phyloP scores from a whole-genome alignment of 2,113 vertebrate species.

The Boleophthalmus pectinirostris region DNA sequence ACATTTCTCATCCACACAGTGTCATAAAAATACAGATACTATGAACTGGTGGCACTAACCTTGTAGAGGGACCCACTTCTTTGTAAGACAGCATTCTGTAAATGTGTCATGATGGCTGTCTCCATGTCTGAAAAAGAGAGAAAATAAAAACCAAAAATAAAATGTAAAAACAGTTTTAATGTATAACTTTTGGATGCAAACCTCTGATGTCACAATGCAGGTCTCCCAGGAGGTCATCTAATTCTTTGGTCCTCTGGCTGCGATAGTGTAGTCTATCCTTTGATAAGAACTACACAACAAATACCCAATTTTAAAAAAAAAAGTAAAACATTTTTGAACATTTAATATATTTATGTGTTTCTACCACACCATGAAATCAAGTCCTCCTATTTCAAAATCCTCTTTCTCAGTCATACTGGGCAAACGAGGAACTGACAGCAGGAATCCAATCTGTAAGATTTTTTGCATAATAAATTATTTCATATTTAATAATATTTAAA shows the following conservation, averaged over 20 bases:
- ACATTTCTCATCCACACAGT: too few relatives aligned
- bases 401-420: conserved; percentile 87
- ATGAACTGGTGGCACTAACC: conserved; percentile 23
- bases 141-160: background rate
- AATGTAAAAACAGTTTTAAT: background rate
- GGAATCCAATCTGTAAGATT: conserved; percentile 86
- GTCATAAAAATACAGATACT: too few relatives aligned
- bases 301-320: conserved; percentile 12
- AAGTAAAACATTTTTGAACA: background rate
- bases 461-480: background rate
- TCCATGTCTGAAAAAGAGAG: conserved; percentile 83
- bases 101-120: conserved; percentile 87
- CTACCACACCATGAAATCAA: conserved; percentile 88
- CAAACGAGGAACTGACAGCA: conserved; percentile 88
- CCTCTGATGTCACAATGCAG: conserved; percentile 90
- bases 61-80: conserved; percentile 82
- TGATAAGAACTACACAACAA: conserved; percentile 84
- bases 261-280: conserved; percentile 92
- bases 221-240: conserved; percentile 90
- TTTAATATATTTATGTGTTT: background rate
- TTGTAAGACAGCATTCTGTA: conserved; percentile 86
- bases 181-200: conserved; percentile 21
- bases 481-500: background rate
- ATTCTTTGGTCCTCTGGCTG: conserved; percentile 87
- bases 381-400: conserved; percentile 89